Evolutionary conservation across 53 echinoderm and acorn worm species (phyloP), one percentile per base, ranked within the genome.

Genomic region (Paracentrotus lividus): DNA sequence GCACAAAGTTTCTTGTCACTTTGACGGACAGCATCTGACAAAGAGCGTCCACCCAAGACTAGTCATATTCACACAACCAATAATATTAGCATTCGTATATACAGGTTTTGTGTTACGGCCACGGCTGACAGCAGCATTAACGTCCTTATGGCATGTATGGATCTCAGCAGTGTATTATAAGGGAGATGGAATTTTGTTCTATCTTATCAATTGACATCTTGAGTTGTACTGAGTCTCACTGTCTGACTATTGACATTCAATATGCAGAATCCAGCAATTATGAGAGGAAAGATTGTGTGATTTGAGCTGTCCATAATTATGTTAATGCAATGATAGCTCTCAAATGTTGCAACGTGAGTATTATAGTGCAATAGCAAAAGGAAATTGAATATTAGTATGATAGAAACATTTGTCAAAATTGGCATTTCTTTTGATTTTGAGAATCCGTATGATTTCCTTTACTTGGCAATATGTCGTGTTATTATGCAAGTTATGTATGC

Each of bases 311-410:
- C 20, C 20, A 40, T 72, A 10, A 20, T 36, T 64, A 27, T 38
- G 27, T 72, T 38, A 1, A 72, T 38, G 4, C 40, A 21, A 72
- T 72, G 72, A 0, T 38, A 21, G 16, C 47, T 81, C 81, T 47
- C 10, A 10, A 38, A 40, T 72, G 72, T 72, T 72, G 72, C 72
- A 72, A 72, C 40, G 47, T 47, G 44, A 10, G 4, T 20, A 43
- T 81, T 81, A n/a, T n/a, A 81, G 81, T 81, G 81, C 81, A 81
- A 81, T 81, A 81, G 81, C 24, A 6, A 47, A 45, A 26, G 81
- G 81, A 45, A 45, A 81, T n/a, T 81, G 47, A 49, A 81, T 38
- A 10, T 3, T 81, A 47, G 81, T 38, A n/a, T 45, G 26, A 44
- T 27, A 72, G 18, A 72, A 72, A 38, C 9, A 72, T 72, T 6